These are phyloP conservation scores for Ptychoptera albimana DNA, from an alignment of 2,888 invertebrate species.

Conservation along the genomic window DNA sequence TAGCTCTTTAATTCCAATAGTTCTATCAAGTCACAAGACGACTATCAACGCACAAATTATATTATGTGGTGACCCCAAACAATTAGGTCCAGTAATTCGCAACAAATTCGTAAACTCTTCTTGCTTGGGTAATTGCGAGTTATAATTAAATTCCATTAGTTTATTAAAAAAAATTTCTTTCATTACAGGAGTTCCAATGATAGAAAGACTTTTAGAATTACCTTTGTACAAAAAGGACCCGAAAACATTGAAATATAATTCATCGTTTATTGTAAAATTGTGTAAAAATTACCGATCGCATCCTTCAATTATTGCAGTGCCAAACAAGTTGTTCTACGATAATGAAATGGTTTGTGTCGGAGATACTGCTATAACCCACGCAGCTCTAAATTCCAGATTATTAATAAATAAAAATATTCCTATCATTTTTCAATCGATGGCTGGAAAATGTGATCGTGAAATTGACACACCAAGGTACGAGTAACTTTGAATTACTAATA, in stretches of 20 bases:
- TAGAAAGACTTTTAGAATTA: neutral
- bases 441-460: neutral
- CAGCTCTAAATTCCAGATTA: neutral
- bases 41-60: neutral
- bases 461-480: neutral
- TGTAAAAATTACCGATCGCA: constrained; percentile 2
- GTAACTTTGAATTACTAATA: too few species aligned
- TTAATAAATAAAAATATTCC: constrained; percentile 2
- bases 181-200: neutral
- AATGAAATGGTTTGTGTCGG: neutral
- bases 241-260: neutral
- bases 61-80: constrained; percentile 1
- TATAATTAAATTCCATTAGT: too few species aligned
- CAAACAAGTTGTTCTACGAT: constrained; percentile 1
- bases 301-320: neutral
- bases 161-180: too few species aligned
- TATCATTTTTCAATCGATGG: neutral
- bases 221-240: neutral
- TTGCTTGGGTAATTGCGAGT: too few species aligned
- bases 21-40: neutral
- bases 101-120: too few species aligned
- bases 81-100: neutral
- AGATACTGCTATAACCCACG: neutral
- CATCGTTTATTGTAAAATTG: neutral
- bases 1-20: constrained; percentile 1